Percentiles rank a stretch among this genome's conserved stretches.
Evolutionary conservation across 1,140 invertebrate species (phyloP).

Genomic region (Trigoniulus corallinus): DNA sequence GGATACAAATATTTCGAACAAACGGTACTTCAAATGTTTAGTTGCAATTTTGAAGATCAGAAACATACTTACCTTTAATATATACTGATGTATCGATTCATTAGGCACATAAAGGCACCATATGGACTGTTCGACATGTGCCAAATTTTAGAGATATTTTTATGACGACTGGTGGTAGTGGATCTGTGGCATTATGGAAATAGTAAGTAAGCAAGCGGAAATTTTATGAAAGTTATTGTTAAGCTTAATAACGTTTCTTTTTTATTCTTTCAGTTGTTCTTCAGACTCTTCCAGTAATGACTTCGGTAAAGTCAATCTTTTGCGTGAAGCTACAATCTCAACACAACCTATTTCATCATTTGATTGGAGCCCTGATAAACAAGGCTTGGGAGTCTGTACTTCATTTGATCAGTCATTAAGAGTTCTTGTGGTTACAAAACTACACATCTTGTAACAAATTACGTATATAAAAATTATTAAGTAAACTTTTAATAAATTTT

Average conservation of each 20-base stretch:
- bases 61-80: background rate
- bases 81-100: no score
- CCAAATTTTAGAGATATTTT: conserved; percentile 93
- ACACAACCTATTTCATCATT: conserved; percentile 77
- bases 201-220: no score
- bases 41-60: no score
- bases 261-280: background rate
- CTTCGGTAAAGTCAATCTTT: conserved; percentile 1
- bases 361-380: conserved; percentile 82
- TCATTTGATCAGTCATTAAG: conserved; percentile 85
- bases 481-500: background rate
- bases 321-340: conserved; percentile 64
- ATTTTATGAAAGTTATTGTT: no score
- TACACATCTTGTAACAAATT: background rate
- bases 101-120: conserved; percentile 59
- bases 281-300: conserved; percentile 3
- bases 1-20: conserved; percentile 27
- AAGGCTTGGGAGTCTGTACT: conserved; percentile 68
- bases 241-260: no score
- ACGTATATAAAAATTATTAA: background rate
- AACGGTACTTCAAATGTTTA: no score
- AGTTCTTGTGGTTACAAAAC: conserved; percentile 70
- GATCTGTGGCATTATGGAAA: conserved; percentile 78
- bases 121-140: conserved; percentile 72
- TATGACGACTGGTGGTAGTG: conserved; percentile 71